Evolutionary conservation across 92 coral and sea anemone species (phyloP).

Genomic region (Micromussa lordhowensis): DNA sequence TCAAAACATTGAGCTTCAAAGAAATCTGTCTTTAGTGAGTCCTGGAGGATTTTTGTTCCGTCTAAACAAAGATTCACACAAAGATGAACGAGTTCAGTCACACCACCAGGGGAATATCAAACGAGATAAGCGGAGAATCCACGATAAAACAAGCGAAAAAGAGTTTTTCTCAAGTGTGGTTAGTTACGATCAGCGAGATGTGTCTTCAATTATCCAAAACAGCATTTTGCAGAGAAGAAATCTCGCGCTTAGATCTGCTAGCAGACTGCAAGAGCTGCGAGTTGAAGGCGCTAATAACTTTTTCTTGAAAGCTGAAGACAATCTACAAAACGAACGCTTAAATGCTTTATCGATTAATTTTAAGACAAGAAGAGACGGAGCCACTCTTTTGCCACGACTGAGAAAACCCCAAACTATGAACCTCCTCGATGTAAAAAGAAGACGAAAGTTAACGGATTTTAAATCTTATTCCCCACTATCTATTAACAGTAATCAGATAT

Average conservation of each 20-base stretch:
- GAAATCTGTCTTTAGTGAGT: slow-evolving; percentile 25
- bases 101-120: neutral
- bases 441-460: neutral
- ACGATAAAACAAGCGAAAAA: neutral
- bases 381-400: slow-evolving; percentile 20
- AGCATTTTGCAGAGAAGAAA: slow-evolving; percentile 39
- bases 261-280: slow-evolving; percentile 23
- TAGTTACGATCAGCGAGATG: neutral
- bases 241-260: slow-evolving; percentile 5
- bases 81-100: neutral
- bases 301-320: neutral
- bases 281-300: slow-evolving; percentile 19
- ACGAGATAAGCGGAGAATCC: neutral
- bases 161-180: neutral
- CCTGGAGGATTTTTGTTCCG: slow-evolving; percentile 46
- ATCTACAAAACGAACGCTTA: neutral
- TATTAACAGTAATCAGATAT: slow-evolving; percentile 14
- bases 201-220: slow-evolving; percentile 8
- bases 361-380: neutral
- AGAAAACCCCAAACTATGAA: neutral
- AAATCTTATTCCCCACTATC: slow-evolving; percentile 10
- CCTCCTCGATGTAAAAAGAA: neutral
- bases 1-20: slow-evolving; percentile 17
- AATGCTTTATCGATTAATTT: neutral
- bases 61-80: slow-evolving; percentile 34